A percentile compares a stretch with the other conserved stretches of the same genome.
Evolutionary conservation across 2,888 invertebrate genomes (phyloP).

Genomic region (Philereme transversata): DNA sequence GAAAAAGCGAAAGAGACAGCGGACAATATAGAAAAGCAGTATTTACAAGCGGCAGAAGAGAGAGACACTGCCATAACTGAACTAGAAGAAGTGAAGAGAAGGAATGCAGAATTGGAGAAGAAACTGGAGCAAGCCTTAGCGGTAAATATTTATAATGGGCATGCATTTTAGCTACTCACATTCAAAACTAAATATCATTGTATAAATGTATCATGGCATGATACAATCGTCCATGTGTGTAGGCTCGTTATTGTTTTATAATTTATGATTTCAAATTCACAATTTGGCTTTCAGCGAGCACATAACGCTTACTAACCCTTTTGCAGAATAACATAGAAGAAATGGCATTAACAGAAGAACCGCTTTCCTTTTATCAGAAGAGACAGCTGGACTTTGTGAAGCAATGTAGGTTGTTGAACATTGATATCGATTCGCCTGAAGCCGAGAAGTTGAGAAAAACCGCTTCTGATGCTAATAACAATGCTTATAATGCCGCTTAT

Average conservation of each 20-base stretch:
- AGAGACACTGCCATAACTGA: constrained; percentile 89
- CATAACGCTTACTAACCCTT: constrained; percentile 52
- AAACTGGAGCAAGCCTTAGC: constrained; percentile 87
- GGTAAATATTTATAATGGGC: constrained; percentile 56
- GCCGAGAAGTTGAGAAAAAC: constrained; percentile 62
- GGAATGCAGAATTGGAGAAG: constrained; percentile 90
- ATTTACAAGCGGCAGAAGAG: constrained; percentile 89
- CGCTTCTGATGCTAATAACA: constrained; percentile 60
- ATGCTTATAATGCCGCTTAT: constrained; percentile 58
- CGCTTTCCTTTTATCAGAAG: constrained; percentile 76
- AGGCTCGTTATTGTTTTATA: constrained; percentile 5
- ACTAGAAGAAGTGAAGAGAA: constrained; percentile 91
- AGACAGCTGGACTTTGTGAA: constrained; percentile 76
- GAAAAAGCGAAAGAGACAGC: constrained; percentile 90
- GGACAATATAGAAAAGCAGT: constrained; percentile 92
- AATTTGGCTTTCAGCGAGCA: constrained; percentile 24
- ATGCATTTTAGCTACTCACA: constrained; percentile 3
- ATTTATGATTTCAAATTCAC: background rate
- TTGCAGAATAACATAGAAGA: constrained; percentile 71
- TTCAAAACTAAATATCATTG: background rate
- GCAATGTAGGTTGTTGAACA: constrained; percentile 75
- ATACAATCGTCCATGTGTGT: background rate
- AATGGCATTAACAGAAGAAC: constrained; percentile 63
- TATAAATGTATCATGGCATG: background rate
- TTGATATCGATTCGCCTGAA: constrained; percentile 70